Conservation (phyloP, 2,797 vertebrate species). For the Scarus forsteni region DNA sequence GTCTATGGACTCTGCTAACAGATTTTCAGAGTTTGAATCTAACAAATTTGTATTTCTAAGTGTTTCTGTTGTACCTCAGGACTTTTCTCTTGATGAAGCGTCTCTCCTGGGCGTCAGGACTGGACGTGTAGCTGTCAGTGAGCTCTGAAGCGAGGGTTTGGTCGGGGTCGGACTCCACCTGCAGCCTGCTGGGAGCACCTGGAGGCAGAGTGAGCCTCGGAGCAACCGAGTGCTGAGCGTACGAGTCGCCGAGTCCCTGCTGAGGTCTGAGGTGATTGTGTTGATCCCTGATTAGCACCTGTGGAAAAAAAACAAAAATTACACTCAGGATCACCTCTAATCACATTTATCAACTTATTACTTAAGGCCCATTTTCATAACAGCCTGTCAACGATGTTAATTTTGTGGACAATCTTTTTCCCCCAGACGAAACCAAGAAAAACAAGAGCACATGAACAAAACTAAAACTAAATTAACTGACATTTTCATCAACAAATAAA, state of each 20-base stretch:
- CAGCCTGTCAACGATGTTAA: too few species aligned
- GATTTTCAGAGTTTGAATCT: too few species aligned
- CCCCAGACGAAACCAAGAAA: too few species aligned
- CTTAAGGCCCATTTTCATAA: too few species aligned
- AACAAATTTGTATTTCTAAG: not conserved
- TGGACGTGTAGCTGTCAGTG: constrained; percentile 51
- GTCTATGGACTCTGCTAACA: too few species aligned
- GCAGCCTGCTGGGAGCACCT: constrained; percentile 57
- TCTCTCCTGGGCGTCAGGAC: constrained; percentile 48
- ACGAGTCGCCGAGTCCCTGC: constrained; percentile 60
- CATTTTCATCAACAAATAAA: too few species aligned
- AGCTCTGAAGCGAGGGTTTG: constrained; percentile 35
- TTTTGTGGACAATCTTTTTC: too few species aligned
- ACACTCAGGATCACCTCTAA: not conserved
- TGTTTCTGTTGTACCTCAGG: constrained; percentile 68
- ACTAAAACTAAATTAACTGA: too few species aligned
- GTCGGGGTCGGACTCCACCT: constrained; percentile 44
- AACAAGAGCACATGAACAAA: too few species aligned
- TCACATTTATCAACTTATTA: too few species aligned
- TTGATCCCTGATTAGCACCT: constrained; percentile 58
- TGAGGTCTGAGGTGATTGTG: constrained; percentile 32
- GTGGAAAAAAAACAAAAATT: not conserved
- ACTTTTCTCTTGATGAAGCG: constrained; percentile 83
- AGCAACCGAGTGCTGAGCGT: constrained; percentile 71
- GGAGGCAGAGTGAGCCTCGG: constrained; percentile 47